Conservation (phyloP, 2,113 vertebrate species). For the Pomatostomus ruficeps region DNA sequence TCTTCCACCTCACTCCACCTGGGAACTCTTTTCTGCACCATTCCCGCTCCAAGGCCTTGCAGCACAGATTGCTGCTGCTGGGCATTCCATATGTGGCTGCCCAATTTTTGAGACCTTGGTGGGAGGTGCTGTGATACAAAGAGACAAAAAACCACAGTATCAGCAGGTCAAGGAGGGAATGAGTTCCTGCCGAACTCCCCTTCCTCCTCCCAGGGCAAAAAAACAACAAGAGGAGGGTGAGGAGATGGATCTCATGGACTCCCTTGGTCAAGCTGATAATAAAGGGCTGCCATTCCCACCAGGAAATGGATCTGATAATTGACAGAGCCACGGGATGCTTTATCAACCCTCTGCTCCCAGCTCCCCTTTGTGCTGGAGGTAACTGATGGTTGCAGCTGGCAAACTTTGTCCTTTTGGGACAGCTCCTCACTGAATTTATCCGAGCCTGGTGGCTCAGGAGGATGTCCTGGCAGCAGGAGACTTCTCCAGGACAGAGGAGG, state of each 20-base stretch:
- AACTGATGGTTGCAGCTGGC: neutral
- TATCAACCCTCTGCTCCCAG: neutral
- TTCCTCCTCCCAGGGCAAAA: neutral
- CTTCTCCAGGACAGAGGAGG: neutral
- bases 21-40: neutral
- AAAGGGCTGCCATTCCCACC: neutral
- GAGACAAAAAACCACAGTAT: neutral
- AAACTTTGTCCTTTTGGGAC: neutral
- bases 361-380: neutral
- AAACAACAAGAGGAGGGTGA: neutral
- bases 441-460: neutral
- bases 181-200: neutral
- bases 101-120: neutral
- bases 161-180: neutral
- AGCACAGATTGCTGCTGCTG: neutral
- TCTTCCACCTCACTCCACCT: neutral
- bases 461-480: neutral
- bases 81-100: accelerated
- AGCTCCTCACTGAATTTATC: neutral
- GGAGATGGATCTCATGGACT: neutral
- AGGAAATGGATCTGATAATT: neutral
- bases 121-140: neutral
- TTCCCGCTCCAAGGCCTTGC: neutral
- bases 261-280: neutral
- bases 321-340: neutral